Percentiles rank a stretch among this genome's conserved stretches.
phyloP scores from a whole-genome alignment of 2,888 invertebrate genomes.

The Lasioglossum oenotherae region DNA sequence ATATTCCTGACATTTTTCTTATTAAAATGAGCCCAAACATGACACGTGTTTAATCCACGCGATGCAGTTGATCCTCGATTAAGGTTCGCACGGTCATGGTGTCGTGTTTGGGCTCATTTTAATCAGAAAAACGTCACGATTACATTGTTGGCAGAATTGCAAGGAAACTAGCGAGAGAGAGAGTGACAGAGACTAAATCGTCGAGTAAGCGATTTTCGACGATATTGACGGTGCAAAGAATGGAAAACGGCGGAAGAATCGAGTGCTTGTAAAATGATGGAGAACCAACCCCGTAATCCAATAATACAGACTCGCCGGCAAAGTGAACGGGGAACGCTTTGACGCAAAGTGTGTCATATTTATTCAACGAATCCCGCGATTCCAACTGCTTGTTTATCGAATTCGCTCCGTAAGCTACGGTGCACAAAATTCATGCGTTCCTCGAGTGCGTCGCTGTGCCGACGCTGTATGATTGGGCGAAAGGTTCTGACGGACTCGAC shows the following conservation, averaged over 20 bases:
- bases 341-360: slow-evolving; percentile 12
- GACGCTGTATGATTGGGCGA: background rate
- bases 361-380: background rate
- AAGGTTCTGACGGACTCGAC: background rate
- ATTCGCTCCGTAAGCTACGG: background rate
- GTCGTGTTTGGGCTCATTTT: background rate
- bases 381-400: background rate
- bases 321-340: background rate
- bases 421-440: background rate
- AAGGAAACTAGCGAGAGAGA: background rate
- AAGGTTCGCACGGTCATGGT: too few relatives aligned
- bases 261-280: background rate
- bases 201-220: background rate
- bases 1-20: too few relatives aligned
- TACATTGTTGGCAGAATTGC: background rate
- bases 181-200: too few relatives aligned
- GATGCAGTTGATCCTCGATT: too few relatives aligned
- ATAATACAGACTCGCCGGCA: background rate
- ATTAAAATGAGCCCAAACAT: too few relatives aligned
- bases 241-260: background rate
- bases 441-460: background rate
- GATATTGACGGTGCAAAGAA: background rate
- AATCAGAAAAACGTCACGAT: background rate
- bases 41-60: too few relatives aligned
- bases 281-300: background rate